These are phyloP conservation scores for Harlomillsia oculata DNA, from an alignment of 1,140 invertebrate genomes.

Conservation along the genomic window DNA sequence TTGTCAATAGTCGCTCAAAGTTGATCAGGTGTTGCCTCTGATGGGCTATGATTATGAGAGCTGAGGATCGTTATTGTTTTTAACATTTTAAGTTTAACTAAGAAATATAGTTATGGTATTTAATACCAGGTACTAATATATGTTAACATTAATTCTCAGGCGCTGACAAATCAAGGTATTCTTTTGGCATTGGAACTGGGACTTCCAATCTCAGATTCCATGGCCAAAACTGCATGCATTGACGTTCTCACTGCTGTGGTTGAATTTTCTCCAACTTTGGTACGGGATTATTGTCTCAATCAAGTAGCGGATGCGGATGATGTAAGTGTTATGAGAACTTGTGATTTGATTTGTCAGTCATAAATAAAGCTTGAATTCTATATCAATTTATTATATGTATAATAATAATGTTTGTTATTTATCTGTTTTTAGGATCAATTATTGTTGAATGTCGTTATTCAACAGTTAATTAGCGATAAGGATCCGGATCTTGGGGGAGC, in stretches of 20 bases:
- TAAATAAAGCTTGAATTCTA: not conserved
- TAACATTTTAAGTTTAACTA: not conserved
- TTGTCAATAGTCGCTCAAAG: not conserved
- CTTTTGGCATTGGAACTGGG: constrained; percentile 89
- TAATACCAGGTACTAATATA: not conserved
- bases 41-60: constrained; percentile 33
- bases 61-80: constrained; percentile 9
- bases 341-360: not conserved
- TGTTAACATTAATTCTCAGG: constrained; percentile 44
- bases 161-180: constrained; percentile 84
- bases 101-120: not conserved
- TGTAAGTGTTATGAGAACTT: constrained; percentile 46
- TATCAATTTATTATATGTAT: constrained; percentile 5
- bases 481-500: constrained; percentile 89
- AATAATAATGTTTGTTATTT: not conserved
- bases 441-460: constrained; percentile 92
- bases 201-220: constrained; percentile 78
- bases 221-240: constrained; percentile 90
- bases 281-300: constrained; percentile 90
- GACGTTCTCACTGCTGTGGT: constrained; percentile 98
- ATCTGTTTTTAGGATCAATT: constrained; percentile 65
- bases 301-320: constrained; percentile 80
- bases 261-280: constrained; percentile 93
- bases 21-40: constrained; percentile 1
- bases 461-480: constrained; percentile 82